Conservation (phyloP, 1,140 invertebrate genomes). For the Drosophila sulfurigaster region DNA sequence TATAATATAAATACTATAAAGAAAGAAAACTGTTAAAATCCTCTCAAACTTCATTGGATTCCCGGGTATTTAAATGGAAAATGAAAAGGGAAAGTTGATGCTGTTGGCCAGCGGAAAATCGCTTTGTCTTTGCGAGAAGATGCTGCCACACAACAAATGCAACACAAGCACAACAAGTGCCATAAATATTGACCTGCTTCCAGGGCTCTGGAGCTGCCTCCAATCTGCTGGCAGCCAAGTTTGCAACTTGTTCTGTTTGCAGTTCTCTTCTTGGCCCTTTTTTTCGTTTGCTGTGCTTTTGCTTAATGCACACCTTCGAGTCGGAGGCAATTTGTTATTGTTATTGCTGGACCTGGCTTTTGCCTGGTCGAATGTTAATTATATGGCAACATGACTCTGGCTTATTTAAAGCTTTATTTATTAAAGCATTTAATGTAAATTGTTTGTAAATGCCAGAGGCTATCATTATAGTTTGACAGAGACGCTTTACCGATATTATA, state of each 20-base stretch:
- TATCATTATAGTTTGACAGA: constrained; percentile 65
- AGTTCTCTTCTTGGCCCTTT: constrained; percentile 28
- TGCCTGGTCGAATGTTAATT: constrained; percentile 58
- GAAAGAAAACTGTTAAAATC: no score
- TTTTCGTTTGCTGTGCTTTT: not conserved
- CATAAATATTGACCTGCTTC: constrained; percentile 66
- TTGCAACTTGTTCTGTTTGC: constrained; percentile 46
- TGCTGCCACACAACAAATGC: not conserved
- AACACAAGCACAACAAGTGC: constrained; percentile 57
- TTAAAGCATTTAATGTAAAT: constrained; percentile 83
- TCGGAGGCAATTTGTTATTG: constrained; percentile 74
- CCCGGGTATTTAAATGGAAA: not conserved
- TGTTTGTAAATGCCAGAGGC: constrained; percentile 73
- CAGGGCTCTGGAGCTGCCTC: constrained; percentile 8
- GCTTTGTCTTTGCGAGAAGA: constrained; percentile 5
- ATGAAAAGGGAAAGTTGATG: constrained; percentile 66
- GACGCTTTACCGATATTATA: constrained; percentile 56
- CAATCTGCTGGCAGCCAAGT: not conserved
- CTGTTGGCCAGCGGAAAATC: constrained; percentile 9
- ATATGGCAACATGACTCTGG: constrained; percentile 63
- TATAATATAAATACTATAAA: no score
- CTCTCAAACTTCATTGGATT: no score
- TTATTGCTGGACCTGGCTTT: constrained; percentile 30
- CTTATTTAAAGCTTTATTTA: constrained; percentile 81
- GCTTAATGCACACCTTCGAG: constrained; percentile 68